These are phyloP conservation scores for Anguilla obscura DNA, from an alignment of 2,797 vertebrate genomes.

Conservation along the genomic window DNA sequence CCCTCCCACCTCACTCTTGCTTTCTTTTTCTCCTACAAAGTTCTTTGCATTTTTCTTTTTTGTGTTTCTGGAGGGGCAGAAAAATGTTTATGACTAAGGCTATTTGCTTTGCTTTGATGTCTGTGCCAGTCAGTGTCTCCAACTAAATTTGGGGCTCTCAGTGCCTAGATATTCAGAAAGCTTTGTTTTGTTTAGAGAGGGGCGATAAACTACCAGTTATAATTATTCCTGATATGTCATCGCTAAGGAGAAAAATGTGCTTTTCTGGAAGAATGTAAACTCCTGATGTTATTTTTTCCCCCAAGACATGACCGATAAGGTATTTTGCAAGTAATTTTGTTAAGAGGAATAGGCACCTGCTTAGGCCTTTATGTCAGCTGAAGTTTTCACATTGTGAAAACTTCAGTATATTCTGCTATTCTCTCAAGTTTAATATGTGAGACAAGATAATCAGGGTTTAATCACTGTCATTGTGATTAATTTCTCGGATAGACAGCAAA, in stretches of 20 bases:
- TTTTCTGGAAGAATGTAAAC: constrained; percentile 32
- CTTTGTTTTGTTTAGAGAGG: constrained; percentile 55
- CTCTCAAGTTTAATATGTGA: neutral
- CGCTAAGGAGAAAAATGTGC: constrained; percentile 42
- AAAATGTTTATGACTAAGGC: constrained; percentile 65
- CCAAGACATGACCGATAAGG: constrained; percentile 18
- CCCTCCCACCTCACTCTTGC: constrained; percentile 50
- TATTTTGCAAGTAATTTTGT: neutral
- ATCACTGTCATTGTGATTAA: neutral
- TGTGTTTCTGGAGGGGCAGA: constrained; percentile 26
- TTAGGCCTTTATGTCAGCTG: neutral
- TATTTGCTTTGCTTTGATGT: constrained; percentile 75
- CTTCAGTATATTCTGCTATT: neutral
- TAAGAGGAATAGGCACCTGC: neutral
- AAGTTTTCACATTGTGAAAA: neutral
- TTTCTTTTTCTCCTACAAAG: constrained; percentile 45
- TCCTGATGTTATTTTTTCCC: constrained; percentile 45
- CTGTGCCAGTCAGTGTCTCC: constrained; percentile 58
- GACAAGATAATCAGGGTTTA: neutral
- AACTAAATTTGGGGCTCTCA: constrained; percentile 50
- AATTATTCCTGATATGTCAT: constrained; percentile 57
- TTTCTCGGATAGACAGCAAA: constrained; percentile 12
- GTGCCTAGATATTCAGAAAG: constrained; percentile 61
- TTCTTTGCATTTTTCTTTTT: constrained; percentile 41
- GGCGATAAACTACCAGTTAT: constrained; percentile 58